Percentiles rank a stretch among this genome's conserved stretches.
Evolutionary conservation across 2,888 invertebrate species (phyloP).

Genomic region (Hemithea aestivaria): DNA sequence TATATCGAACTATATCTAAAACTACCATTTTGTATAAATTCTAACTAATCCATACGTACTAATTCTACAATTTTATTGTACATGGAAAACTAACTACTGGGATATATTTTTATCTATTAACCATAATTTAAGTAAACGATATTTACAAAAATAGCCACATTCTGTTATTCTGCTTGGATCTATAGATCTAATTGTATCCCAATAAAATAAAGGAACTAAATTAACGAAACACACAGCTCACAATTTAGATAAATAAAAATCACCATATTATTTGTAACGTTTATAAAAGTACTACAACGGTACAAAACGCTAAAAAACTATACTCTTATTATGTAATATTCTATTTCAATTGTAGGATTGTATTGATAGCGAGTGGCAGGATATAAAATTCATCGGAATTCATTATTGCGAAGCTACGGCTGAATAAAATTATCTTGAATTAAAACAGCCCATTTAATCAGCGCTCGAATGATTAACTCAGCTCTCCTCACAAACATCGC

Average conservation of each 20-base stretch:
- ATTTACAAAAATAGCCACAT: conserved; percentile 77
- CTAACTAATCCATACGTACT: conserved; percentile 69
- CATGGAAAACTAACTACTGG: conserved; percentile 75
- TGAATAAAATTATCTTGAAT: too few relatives aligned
- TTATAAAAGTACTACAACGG: conserved; percentile 49
- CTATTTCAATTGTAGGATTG: conserved; percentile 24
- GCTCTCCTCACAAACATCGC: too few relatives aligned
- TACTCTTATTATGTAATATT: conserved; percentile 28
- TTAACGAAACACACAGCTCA: conserved; percentile 41
- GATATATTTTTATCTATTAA: conserved; percentile 70
- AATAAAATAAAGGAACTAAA: conserved; percentile 49
- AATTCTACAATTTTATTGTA: conserved; percentile 76
- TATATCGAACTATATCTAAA: conserved; percentile 62
- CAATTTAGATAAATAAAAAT: conserved; percentile 32
- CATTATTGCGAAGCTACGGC: conserved; percentile 17
- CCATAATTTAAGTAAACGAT: conserved; percentile 73
- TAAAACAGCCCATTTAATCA: too few relatives aligned
- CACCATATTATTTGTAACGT: conserved; percentile 15
- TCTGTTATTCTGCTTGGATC: conserved; percentile 58
- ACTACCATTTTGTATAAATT: conserved; percentile 75
- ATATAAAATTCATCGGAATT: conserved; percentile 22
- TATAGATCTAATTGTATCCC: conserved; percentile 48
- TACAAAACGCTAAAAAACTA: conserved; percentile 53
- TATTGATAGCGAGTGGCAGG: conserved; percentile 34
- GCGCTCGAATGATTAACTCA: too few relatives aligned